A percentile compares a stretch with the other conserved stretches of the same genome.
Conservation (phyloP, 2,113 vertebrate species). For the Dipodomys stephensi region DNA sequence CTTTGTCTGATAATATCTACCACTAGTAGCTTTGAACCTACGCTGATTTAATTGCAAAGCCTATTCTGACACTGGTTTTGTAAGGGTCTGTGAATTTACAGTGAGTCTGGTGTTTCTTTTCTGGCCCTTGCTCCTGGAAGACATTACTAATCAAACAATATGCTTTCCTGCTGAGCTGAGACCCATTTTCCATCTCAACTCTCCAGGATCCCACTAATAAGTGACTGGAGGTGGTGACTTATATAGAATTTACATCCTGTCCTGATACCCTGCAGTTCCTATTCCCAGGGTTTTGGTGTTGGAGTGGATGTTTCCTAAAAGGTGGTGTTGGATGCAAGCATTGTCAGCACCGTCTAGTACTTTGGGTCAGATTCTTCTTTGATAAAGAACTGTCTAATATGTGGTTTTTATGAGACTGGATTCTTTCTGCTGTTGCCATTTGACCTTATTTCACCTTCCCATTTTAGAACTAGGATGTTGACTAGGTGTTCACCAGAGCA, state of each 20-base stretch:
- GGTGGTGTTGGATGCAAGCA: not conserved
- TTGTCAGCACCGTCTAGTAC: not conserved
- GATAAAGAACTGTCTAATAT: not conserved
- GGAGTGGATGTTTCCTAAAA: not conserved
- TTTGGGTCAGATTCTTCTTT: not conserved
- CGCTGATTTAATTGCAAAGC: not conserved
- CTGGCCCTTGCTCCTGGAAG: not conserved
- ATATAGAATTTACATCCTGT: slow-evolving; percentile 5
- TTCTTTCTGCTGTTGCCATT: not conserved
- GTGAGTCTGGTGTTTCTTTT: not conserved
- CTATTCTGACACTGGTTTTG: not conserved
- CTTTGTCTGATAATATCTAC: too few relatives aligned
- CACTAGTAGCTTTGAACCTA: not conserved
- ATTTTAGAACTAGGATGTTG: not conserved
- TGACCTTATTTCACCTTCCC: not conserved
- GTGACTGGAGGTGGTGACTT: not conserved
- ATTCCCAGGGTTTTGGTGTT: not conserved
- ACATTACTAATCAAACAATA: slow-evolving; percentile 29
- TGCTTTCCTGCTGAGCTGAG: slow-evolving; percentile 34
- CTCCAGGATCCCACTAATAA: not conserved
- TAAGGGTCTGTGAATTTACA: not conserved
- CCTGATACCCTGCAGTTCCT: not conserved
- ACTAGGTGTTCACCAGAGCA: not conserved
- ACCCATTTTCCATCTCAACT: not conserved
- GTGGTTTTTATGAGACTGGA: not conserved